Conservation (phyloP, 2,888 invertebrate genomes). For the Scaptomyza parva region DNA sequence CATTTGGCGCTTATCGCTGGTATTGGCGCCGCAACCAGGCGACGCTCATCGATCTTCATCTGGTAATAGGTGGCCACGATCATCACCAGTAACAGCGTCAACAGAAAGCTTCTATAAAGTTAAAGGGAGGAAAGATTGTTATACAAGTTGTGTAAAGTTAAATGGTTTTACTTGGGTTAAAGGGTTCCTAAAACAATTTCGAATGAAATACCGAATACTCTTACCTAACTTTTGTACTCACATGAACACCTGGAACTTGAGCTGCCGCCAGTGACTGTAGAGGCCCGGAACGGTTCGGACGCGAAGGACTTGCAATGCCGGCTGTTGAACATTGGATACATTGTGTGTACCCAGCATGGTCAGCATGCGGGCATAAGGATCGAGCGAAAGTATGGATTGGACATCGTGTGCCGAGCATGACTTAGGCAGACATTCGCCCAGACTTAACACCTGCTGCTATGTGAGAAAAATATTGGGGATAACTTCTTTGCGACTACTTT, state of each 20-base stretch:
- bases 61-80: conserved; percentile 89
- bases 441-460: conserved; percentile 88
- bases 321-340: conserved; percentile 49
- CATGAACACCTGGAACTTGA: conserved; percentile 89
- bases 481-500: background rate
- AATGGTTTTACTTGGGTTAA: no score
- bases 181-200: no score
- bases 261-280: conserved; percentile 88
- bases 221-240: no score
- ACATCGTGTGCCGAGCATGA: conserved; percentile 88
- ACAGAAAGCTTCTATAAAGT: conserved; percentile 71
- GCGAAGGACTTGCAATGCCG: conserved; percentile 86
- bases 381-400: conserved; percentile 84
- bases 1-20: conserved; percentile 78
- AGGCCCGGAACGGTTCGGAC: conserved; percentile 90
- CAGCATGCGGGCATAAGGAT: conserved; percentile 82
- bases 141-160: no score
- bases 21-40: conserved; percentile 63
- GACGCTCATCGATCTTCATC: conserved; percentile 84
- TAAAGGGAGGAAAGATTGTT: background rate
- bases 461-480: background rate
- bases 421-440: conserved; percentile 91
- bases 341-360: conserved; percentile 61
- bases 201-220: no score
- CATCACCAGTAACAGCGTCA: conserved; percentile 82